Evolutionary conservation across 2,888 invertebrate species (phyloP).

Genomic region (Campaea margaritaria): DNA sequence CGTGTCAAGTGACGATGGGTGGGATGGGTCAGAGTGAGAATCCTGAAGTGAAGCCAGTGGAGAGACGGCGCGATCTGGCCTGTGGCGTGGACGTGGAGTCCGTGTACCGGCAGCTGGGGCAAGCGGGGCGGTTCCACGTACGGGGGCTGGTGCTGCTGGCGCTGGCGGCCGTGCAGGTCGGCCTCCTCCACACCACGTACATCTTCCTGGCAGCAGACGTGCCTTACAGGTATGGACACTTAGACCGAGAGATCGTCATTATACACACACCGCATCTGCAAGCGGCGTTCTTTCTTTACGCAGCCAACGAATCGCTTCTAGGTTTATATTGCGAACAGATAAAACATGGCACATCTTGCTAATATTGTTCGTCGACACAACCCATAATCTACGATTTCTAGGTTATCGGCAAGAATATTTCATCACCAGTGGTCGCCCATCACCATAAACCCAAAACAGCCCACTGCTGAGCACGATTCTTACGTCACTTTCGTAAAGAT

Average conservation of each 20-base stretch:
- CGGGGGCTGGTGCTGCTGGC: conserved; percentile 61
- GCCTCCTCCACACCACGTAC: conserved; percentile 83
- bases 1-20: conserved; percentile 1
- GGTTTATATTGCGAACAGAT: too few relatives aligned
- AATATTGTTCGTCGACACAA: too few relatives aligned
- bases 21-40: background rate
- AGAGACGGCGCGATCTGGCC: background rate
- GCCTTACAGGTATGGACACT: conserved; percentile 79
- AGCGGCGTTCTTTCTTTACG: too few relatives aligned
- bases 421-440: too few relatives aligned
- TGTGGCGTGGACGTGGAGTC: conserved; percentile 39
- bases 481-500: too few relatives aligned
- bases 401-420: too few relatives aligned
- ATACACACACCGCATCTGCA: too few relatives aligned
- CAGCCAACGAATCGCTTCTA: too few relatives aligned
- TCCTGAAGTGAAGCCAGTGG: background rate
- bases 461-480: too few relatives aligned
- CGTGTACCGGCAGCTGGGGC: conserved; percentile 70
- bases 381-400: too few relatives aligned
- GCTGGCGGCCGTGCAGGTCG: conserved; percentile 80
- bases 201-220: conserved; percentile 85
- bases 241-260: background rate
- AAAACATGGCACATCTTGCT: too few relatives aligned
- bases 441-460: too few relatives aligned
- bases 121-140: conserved; percentile 67